Conservation (phyloP, 2,797 vertebrate genomes). For the Chromobotia macracanthus region DNA sequence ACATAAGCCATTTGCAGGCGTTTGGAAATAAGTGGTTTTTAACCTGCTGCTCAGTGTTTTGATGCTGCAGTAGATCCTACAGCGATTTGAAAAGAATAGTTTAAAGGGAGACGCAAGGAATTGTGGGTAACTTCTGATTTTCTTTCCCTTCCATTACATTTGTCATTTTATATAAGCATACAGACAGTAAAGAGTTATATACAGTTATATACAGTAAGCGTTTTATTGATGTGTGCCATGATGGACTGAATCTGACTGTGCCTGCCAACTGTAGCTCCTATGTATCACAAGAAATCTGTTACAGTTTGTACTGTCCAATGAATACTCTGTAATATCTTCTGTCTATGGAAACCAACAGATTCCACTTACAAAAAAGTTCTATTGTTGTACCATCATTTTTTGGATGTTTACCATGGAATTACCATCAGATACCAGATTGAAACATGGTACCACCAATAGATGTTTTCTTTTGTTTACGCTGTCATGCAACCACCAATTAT, state of each 20-base stretch:
- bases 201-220: not conserved
- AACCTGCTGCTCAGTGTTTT: constrained; percentile 6
- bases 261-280: not conserved
- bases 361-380: not conserved
- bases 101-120: not conserved
- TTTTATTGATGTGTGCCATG: not conserved
- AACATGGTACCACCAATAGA: not conserved
- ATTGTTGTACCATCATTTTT: not conserved
- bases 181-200: not conserved
- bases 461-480: not conserved
- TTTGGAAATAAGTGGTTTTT: constrained; percentile 23
- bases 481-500: not conserved
- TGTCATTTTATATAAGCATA: not conserved
- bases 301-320: not conserved
- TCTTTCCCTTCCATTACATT: not conserved
- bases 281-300: not conserved
- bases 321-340: not conserved
- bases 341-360: not conserved
- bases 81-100: not conserved
- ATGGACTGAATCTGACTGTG: not conserved
- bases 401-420: not conserved
- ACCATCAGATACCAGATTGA: not conserved
- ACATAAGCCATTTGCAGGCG: not conserved
- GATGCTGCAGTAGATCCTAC: not conserved
- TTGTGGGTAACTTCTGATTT: not conserved